These are phyloP conservation scores for Macropus fuliginosus DNA, from an alignment of 2,797 vertebrate species.

Conservation along the genomic window DNA sequence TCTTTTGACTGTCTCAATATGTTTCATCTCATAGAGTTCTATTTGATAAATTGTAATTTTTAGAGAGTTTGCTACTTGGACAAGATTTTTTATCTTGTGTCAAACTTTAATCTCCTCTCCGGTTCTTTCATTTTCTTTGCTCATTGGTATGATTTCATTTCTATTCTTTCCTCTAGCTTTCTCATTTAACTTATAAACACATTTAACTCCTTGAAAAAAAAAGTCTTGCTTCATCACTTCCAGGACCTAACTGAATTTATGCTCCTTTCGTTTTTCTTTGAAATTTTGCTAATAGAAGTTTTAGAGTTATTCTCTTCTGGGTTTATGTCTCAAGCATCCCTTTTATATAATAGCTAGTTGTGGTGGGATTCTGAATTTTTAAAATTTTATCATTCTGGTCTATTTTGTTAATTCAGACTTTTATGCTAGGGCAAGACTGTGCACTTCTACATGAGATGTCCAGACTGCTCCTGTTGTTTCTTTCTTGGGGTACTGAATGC, in stretches of 20 bases:
- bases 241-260: not conserved
- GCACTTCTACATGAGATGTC: not conserved
- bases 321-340: not conserved
- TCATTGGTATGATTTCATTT: not conserved
- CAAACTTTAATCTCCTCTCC: not conserved
- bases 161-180: not conserved
- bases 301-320: not conserved
- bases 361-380: not conserved
- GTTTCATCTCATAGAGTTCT: not conserved
- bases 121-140: not conserved
- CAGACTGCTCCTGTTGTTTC: not conserved
- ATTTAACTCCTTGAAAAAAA: not conserved
- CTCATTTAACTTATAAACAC: not conserved
- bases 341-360: not conserved
- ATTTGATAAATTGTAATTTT: not conserved
- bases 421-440: not conserved
- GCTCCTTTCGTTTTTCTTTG: not conserved
- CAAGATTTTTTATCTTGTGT: not conserved
- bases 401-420: not conserved
- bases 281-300: not conserved
- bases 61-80: not conserved
- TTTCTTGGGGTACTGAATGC: not conserved
- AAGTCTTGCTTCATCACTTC: not conserved
- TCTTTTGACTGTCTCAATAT: not conserved
- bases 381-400: not conserved